phyloP scores from a whole-genome alignment of 2,888 invertebrate genomes.

The Neoaliturus tenellus region DNA sequence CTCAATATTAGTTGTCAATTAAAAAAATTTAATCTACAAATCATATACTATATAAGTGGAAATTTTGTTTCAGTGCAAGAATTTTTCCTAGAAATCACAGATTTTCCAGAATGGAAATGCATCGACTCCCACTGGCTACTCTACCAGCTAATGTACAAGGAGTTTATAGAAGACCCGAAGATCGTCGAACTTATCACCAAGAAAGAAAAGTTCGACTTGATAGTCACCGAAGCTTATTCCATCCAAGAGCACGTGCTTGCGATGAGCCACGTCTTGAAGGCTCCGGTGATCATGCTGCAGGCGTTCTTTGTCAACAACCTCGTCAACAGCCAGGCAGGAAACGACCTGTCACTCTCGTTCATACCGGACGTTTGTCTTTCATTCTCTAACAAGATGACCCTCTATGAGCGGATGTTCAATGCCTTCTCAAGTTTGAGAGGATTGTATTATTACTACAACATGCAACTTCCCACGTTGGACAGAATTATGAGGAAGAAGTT shows the following conservation, averaged over 20 bases:
- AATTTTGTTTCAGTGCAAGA: neutral
- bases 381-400: conserved; percentile 9
- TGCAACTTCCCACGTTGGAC: neutral
- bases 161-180: conserved; percentile 22
- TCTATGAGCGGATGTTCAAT: conserved; percentile 14
- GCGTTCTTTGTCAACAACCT: neutral
- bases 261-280: neutral
- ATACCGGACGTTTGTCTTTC: conserved; percentile 35
- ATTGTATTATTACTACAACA: neutral
- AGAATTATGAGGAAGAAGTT: conserved; percentile 1
- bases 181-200: neutral
- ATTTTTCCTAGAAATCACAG: neutral
- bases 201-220: conserved; percentile 11
- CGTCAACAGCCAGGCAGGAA: neutral
- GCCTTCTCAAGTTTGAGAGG: neutral
- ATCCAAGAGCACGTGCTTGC: conserved; percentile 11
- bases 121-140: neutral
- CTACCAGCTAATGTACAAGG: neutral
- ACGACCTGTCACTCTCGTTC: neutral
- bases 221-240: neutral
- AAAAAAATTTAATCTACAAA: too few relatives aligned
- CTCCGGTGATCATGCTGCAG: conserved; percentile 3
- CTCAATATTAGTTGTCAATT: too few relatives aligned
- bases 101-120: neutral
- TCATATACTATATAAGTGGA: too few relatives aligned